Conservation (phyloP, 1,140 invertebrate genomes). For the Conus betulinus region DNA sequence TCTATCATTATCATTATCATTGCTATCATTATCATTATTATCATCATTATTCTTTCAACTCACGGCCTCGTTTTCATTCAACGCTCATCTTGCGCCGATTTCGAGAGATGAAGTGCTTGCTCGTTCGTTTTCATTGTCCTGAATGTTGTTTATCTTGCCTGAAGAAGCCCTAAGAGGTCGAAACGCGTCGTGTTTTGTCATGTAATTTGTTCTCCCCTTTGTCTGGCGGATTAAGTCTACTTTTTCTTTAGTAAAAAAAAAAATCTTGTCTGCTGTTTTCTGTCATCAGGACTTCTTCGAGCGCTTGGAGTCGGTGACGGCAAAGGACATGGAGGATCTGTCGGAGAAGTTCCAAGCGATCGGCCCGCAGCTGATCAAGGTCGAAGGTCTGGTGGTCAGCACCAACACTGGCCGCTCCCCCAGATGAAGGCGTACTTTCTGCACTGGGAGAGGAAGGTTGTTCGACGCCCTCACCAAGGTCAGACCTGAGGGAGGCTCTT, state of each 20-base stretch:
- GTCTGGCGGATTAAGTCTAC: too few relatives aligned
- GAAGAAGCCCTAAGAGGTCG: too few relatives aligned
- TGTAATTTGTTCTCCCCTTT: not conserved
- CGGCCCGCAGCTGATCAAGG: constrained; percentile 85
- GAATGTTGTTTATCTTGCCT: too few relatives aligned
- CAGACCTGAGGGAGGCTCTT: too few relatives aligned
- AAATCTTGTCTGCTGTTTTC: not conserved
- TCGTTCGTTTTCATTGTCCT: too few relatives aligned
- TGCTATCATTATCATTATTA: too few relatives aligned
- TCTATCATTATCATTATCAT: too few relatives aligned
- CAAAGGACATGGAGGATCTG: constrained; percentile 78
- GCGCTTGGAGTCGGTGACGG: constrained; percentile 80
- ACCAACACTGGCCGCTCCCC: constrained; percentile 57
- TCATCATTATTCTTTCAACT: too few relatives aligned
- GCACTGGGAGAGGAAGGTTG: constrained; percentile 73
- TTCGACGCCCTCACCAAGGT: constrained; percentile 67
- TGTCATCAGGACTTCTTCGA: constrained; percentile 80
- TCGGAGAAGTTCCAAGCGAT: constrained; percentile 81
- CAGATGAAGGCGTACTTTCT: constrained; percentile 62
- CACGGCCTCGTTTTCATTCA: too few relatives aligned
- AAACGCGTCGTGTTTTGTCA: not conserved
- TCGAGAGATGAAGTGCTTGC: too few relatives aligned
- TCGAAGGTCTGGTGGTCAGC: constrained; percentile 80
- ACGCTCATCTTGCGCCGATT: too few relatives aligned
- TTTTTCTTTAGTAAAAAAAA: not conserved